Conservation (phyloP, 1,140 invertebrate species). For the Pseudomyrmex concolor region DNA sequence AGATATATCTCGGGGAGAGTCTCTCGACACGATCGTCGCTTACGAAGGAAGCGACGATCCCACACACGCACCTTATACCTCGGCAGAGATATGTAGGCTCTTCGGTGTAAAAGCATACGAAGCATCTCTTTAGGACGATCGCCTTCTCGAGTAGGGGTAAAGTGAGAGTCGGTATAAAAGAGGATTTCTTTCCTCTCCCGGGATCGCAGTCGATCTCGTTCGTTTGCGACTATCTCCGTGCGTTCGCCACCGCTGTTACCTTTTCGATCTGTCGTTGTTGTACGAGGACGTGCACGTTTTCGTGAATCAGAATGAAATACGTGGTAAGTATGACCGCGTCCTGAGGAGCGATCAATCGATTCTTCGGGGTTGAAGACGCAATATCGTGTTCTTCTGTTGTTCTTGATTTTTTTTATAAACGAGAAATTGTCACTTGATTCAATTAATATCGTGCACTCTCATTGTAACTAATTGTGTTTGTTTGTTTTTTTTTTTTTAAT, state of each 20-base stretch:
- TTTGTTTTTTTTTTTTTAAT: neutral
- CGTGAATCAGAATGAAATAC: constrained; percentile 76
- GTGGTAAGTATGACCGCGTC: constrained; percentile 72
- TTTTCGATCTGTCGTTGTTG: neutral
- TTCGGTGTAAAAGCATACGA: constrained; percentile 51
- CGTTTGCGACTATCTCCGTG: constrained; percentile 72
- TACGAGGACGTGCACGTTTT: constrained; percentile 17
- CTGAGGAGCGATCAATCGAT: constrained; percentile 6
- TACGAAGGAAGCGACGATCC: constrained; percentile 49
- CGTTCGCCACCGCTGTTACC: constrained; percentile 47
- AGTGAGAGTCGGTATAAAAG: constrained; percentile 85
- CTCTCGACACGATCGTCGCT: constrained; percentile 25
- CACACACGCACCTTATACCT: constrained; percentile 49
- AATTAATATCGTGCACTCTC: neutral
- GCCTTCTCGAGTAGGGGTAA: constrained; percentile 78
- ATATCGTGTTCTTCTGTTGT: neutral
- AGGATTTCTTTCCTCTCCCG: constrained; percentile 82
- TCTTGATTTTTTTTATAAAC: neutral
- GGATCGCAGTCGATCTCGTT: constrained; percentile 78
- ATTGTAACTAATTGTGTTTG: neutral
- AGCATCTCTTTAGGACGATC: constrained; percentile 65
- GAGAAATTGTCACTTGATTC: neutral
- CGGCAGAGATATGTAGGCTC: constrained; percentile 44
- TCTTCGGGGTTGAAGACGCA: neutral
- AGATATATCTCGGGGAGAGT: constrained; percentile 7